phyloP scores from a whole-genome alignment of 2,888 invertebrate species.

The Eupithecia vulgata region DNA sequence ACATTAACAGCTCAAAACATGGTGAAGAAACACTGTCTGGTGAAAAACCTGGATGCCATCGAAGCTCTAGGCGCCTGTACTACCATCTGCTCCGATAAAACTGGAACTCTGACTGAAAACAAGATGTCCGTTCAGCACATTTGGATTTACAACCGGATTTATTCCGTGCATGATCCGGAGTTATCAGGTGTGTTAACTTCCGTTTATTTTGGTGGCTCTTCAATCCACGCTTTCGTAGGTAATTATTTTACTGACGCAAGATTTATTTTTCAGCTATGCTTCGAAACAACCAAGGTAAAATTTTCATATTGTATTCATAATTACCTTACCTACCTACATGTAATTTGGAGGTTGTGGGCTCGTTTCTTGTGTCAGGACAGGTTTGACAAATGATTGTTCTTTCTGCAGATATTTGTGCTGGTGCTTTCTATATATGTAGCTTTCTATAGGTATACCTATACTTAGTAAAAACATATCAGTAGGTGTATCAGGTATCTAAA shows the following conservation, averaged over 20 bases:
- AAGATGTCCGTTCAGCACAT: slow-evolving; percentile 99
- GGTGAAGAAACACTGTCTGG: slow-evolving; percentile 98
- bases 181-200: slow-evolving; percentile 52
- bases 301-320: not conserved
- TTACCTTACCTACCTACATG: too few relatives aligned
- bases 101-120: slow-evolving; percentile 99
- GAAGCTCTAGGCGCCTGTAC: slow-evolving; percentile 99
- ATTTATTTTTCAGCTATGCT: slow-evolving; percentile 57
- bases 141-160: slow-evolving; percentile 97
- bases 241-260: not conserved
- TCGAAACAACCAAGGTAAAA: slow-evolving; percentile 58
- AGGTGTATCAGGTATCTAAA: too few relatives aligned
- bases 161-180: slow-evolving; percentile 89
- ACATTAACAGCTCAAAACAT: slow-evolving; percentile 99
- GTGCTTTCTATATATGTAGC: too few relatives aligned
- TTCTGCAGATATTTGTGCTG: too few relatives aligned
- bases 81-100: slow-evolving; percentile 99
- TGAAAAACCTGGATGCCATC: slow-evolving; percentile 99
- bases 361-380: too few relatives aligned
- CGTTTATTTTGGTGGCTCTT: not conserved
- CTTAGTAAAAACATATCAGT: too few relatives aligned
- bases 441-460: too few relatives aligned
- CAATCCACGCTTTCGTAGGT: not conserved
- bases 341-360: too few relatives aligned
- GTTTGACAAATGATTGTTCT: too few relatives aligned